These are phyloP conservation scores for Hafferia zeledoni DNA, from an alignment of 2,797 vertebrate genomes.

Conservation along the genomic window DNA sequence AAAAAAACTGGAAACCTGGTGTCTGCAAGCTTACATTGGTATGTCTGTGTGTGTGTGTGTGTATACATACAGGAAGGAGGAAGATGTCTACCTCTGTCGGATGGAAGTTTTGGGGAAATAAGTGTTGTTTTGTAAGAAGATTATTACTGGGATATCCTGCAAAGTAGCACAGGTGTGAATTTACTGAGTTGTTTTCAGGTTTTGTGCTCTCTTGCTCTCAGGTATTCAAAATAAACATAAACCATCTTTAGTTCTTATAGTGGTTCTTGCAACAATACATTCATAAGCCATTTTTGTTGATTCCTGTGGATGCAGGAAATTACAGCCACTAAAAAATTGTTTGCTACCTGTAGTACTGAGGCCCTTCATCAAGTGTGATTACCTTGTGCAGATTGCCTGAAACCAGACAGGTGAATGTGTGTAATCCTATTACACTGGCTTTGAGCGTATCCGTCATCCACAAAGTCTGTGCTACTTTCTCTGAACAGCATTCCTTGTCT, in stretches of 20 bases:
- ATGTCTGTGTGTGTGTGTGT: fast-evolving
- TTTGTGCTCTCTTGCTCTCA: not conserved
- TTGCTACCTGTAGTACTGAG: not conserved
- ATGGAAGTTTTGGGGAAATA: not conserved
- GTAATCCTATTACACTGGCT: not conserved
- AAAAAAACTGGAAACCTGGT: not conserved
- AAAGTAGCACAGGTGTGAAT: not conserved
- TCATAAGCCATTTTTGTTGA: not conserved
- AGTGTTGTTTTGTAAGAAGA: not conserved
- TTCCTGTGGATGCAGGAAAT: not conserved
- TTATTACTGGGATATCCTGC: not conserved
- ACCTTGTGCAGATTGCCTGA: not conserved
- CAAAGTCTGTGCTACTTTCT: not conserved
- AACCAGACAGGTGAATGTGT: not conserved
- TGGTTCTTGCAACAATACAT: not conserved
- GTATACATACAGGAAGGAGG: not conserved
- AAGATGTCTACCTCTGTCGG: not conserved
- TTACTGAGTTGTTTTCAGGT: not conserved
- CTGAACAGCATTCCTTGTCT: not conserved
- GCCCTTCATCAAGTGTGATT: not conserved
- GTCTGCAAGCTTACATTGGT: not conserved
- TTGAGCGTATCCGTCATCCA: fast-evolving
- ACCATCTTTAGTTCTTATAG: not conserved
- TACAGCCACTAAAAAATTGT: not conserved
- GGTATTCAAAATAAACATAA: not conserved